These are phyloP conservation scores for Leptobrachium leishanense DNA, from an alignment of 2,113 vertebrate species.

Conservation along the genomic window DNA sequence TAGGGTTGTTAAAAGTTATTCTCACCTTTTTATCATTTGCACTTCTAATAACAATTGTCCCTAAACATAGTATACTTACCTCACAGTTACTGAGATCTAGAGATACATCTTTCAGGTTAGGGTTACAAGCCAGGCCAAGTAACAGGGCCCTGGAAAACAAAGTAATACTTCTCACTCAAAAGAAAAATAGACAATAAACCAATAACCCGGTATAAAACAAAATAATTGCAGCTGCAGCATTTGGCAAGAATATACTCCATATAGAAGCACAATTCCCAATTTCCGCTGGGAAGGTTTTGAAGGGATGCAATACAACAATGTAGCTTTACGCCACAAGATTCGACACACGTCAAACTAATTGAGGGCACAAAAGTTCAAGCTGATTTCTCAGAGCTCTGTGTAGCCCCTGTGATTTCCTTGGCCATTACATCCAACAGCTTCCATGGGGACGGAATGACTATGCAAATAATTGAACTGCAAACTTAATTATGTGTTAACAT, in stretches of 20 bases:
- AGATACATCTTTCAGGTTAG: constrained; percentile 86
- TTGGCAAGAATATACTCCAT: too few relatives aligned
- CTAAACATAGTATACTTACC: constrained; percentile 67
- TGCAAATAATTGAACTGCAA: constrained; percentile 48
- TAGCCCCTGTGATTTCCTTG: constrained; percentile 23
- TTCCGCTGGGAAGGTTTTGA: constrained; percentile 2
- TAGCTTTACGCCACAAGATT: constrained; percentile 18
- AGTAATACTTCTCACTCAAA: constrained; percentile 18
- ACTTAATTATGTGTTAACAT: constrained; percentile 48
- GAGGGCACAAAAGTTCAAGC: constrained; percentile 27
- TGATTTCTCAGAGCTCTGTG: constrained; percentile 14
- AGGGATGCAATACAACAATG: background rate
- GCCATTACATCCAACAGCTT: constrained; percentile 18
- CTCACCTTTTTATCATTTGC: too few relatives aligned
- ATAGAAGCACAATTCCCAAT: too few relatives aligned
- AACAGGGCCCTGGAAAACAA: constrained; percentile 81
- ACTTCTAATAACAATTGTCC: too few relatives aligned
- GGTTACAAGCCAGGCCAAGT: constrained; percentile 91
- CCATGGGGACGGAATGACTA: constrained; percentile 18
- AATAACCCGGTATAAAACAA: background rate
- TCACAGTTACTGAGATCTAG: constrained; percentile 96
- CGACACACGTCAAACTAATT: background rate
- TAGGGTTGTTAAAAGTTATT: too few relatives aligned
- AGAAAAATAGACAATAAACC: background rate
- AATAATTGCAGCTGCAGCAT: too few relatives aligned